These are phyloP conservation scores for Tachysurus vachellii DNA, from an alignment of 2,113 vertebrate genomes.

Conservation along the genomic window DNA sequence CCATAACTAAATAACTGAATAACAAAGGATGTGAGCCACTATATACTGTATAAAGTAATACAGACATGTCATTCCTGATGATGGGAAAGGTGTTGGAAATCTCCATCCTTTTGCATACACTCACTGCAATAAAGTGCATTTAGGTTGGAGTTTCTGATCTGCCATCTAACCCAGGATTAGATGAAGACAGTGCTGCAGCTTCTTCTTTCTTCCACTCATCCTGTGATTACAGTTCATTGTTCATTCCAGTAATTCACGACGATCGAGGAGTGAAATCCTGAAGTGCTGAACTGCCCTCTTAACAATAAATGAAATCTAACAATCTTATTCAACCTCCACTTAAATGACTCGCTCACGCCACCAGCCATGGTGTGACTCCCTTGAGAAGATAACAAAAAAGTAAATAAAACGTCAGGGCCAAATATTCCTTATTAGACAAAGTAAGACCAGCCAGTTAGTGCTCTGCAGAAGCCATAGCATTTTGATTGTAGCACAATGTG, in stretches of 20 bases:
- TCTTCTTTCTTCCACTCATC: constrained; percentile 38
- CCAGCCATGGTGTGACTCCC: constrained; percentile 99
- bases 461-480: constrained; percentile 64
- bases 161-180: constrained; percentile 46
- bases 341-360: constrained; percentile 85
- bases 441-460: constrained; percentile 58
- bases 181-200: constrained; percentile 46
- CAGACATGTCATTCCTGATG: constrained; percentile 18
- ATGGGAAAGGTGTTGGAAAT: constrained; percentile 6
- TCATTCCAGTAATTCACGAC: constrained; percentile 29
- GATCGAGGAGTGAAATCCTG: constrained; percentile 66
- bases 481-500: constrained; percentile 73
- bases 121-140: constrained; percentile 21
- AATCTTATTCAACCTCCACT: constrained; percentile 61
- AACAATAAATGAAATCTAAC: constrained; percentile 76
- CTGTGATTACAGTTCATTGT: constrained; percentile 24
- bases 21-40: constrained; percentile 72
- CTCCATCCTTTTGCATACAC: not conserved
- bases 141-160: constrained; percentile 28
- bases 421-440: constrained; percentile 38
- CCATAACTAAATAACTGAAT: constrained; percentile 59
- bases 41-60: constrained; percentile 34
- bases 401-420: constrained; percentile 63
- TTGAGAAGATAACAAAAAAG: constrained; percentile 82
- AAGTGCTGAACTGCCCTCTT: constrained; percentile 68